Evolutionary conservation across 2,797 vertebrate species (phyloP), one percentile per base, ranked within the genome.

Genomic region (Chloroceryle amazona): DNA sequence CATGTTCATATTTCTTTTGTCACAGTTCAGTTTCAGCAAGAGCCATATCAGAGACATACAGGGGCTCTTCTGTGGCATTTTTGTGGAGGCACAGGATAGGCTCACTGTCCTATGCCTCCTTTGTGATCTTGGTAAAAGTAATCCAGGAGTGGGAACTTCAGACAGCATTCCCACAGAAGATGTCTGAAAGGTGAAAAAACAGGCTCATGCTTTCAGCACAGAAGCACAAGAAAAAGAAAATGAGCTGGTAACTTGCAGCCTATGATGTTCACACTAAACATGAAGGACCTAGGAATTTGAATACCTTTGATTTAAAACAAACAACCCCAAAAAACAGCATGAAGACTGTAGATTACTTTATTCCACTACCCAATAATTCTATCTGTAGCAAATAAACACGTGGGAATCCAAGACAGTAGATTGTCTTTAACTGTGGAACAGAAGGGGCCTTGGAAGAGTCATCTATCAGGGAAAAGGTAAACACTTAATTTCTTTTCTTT

Each of bases 1-100:
- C 11, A 39, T 15, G 11, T 80, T 73, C 1, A 9, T 35, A 4
- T 7, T 72, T 76, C 74, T 54, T 61, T 18, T 16, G 28, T 8
- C 57, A 33, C 11, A 26, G 15, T 63, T 62, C 35, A 46, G 9
- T 66, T 87, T 89, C 39, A 49, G 21, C 46, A 52, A 66, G 18
- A 58, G 11, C 29, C 54, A 21, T 1, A 0, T 57, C 65, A 54
- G 28, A 81, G 39, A 10, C 2, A 35, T 62, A 10, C 0, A 1
- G 26, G 33, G n/a, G 6, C 29, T 44, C 25, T 73, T 63, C 47
- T 52, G 17, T 39, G 39, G 25, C 18, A 5, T 62, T 81, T 91
- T 89, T 35, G 62, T 75, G 33, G 41, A 79, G 9, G 8, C 9
- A 35, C 6, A 1, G 29, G 9, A 51, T 2, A 37, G 46, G 57